Evolutionary conservation across 2,797 vertebrate species (phyloP).

Genomic region (Pampus argenteus): DNA sequence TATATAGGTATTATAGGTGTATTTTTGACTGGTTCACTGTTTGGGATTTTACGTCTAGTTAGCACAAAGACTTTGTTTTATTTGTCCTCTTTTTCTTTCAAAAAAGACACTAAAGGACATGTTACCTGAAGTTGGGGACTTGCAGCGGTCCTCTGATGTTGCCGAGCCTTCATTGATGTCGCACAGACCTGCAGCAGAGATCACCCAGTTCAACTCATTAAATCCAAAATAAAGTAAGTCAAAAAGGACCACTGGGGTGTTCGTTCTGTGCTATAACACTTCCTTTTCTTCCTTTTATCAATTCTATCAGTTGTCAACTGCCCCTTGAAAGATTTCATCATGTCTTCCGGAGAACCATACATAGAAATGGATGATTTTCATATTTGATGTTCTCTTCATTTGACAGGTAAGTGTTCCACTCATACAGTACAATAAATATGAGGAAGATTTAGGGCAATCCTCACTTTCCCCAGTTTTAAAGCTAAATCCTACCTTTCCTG

Average conservation of each 20-base stretch:
- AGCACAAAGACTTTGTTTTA: constrained; percentile 17
- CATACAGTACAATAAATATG: background rate
- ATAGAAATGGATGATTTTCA: background rate
- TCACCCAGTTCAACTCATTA: background rate
- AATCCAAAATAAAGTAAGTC: background rate
- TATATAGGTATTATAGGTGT: background rate
- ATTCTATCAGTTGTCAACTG: background rate
- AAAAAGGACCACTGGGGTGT: background rate
- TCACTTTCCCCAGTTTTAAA: background rate
- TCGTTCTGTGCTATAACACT: background rate
- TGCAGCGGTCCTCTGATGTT: constrained; percentile 97
- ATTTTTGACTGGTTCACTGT: constrained; percentile 7
- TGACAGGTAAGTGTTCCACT: background rate
- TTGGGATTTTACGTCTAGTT: constrained; percentile 3
- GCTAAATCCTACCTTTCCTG: constrained; percentile 14
- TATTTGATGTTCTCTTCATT: background rate
- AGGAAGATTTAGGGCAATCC: background rate
- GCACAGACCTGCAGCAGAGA: constrained; percentile 90
- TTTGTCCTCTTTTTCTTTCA: background rate
- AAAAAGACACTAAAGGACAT: constrained; percentile 65
- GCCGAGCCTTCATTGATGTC: constrained; percentile 95
- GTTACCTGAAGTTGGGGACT: constrained; percentile 98
- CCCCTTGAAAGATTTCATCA: background rate
- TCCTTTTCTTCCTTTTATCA: background rate
- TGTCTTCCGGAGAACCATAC: background rate